A percentile compares a stretch with the other conserved stretches of the same genome.
These are phyloP conservation scores for Beaufortia kweichowensis DNA, from an alignment of 2,113 vertebrate species.

Conservation along the genomic window DNA sequence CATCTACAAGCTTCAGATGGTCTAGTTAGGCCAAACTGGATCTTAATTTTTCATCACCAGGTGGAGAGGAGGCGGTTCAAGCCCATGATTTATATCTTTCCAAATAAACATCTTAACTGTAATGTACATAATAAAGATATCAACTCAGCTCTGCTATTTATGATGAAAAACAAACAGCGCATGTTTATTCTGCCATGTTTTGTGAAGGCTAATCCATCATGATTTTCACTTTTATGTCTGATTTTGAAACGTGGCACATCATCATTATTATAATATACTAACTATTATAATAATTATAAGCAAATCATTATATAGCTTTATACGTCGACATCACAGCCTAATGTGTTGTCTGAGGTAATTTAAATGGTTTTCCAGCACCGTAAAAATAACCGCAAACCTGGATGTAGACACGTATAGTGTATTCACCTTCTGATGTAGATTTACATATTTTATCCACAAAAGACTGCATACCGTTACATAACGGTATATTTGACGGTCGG, in stretches of 20 bases:
- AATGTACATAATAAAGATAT: constrained; percentile 19
- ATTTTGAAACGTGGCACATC: background rate
- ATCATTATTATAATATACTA: background rate
- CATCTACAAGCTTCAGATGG: background rate
- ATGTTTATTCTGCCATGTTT: background rate
- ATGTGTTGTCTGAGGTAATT: background rate
- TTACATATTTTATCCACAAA: too few species aligned
- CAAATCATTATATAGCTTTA: background rate
- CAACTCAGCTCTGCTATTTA: background rate
- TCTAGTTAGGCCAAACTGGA: background rate
- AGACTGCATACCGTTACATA: background rate
- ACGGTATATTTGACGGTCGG: background rate
- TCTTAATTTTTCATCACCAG: constrained; percentile 20
- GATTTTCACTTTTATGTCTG: background rate
- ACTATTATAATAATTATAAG: background rate
- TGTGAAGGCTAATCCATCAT: background rate
- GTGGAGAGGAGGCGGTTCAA: constrained; percentile 16
- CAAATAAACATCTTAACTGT: constrained; percentile 16
- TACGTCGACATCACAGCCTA: background rate
- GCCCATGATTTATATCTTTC: background rate
- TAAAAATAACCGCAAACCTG: background rate
- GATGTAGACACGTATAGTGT: background rate
- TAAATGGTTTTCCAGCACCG: background rate
- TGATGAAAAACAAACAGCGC: background rate
- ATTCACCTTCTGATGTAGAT: background rate